Conservation (phyloP, 2,888 invertebrate genomes). For the Ligdia adustata region DNA sequence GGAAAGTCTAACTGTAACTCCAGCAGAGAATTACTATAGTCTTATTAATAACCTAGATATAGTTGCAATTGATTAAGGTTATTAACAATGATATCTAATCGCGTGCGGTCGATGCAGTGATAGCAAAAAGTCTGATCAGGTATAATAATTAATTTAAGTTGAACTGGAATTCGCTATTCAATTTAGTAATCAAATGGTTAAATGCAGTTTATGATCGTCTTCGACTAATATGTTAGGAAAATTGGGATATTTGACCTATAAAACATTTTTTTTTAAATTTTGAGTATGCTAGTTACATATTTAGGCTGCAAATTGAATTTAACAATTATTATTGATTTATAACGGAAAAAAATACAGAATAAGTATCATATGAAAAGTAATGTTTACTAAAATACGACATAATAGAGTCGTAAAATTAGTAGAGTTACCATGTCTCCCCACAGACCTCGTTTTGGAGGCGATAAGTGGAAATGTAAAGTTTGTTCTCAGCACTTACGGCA, state of each 20-base stretch:
- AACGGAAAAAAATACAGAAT: too few relatives aligned
- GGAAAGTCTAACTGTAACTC: conserved; percentile 1
- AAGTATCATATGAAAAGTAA: too few relatives aligned
- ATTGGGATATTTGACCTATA: too few relatives aligned
- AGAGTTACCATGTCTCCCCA: conserved; percentile 6
- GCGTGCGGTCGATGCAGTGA: conserved; percentile 22
- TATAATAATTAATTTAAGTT: conserved; percentile 7
- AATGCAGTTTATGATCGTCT: too few relatives aligned
- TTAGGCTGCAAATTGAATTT: too few relatives aligned
- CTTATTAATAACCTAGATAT: conserved; percentile 29
- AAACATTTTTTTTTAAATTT: too few relatives aligned
- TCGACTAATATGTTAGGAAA: too few relatives aligned
- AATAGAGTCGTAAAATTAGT: conserved; percentile 37
- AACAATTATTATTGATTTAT: too few relatives aligned
- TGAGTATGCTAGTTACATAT: too few relatives aligned
- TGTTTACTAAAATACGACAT: too few relatives aligned
- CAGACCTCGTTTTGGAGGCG: neutral
- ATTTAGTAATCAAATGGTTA: neutral
- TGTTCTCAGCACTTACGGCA: neutral
- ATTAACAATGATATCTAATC: conserved; percentile 35
- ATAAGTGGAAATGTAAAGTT: conserved; percentile 7
- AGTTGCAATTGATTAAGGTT: conserved; percentile 29
- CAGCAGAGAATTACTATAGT: too few relatives aligned
- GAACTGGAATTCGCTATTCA: neutral
- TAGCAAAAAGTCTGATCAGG: conserved; percentile 10